Evolutionary conservation across 2,113 vertebrate species (phyloP), one percentile per base, ranked within the genome.

Genomic region (Anhinga rufa): DNA sequence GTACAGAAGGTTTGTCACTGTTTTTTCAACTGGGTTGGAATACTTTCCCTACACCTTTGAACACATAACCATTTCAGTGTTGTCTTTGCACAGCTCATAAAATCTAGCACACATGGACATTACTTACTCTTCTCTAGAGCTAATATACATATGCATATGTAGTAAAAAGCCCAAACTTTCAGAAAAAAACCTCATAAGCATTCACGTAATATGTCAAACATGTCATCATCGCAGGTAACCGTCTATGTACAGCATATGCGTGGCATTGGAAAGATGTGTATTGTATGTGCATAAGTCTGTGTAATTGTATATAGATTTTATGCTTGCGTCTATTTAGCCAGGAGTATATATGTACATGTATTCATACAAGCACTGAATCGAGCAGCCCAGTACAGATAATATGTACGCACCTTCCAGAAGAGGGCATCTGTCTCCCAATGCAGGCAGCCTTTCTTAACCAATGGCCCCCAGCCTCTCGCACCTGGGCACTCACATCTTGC

Each of bases 401-500:
- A 11, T 9, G 34, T 79, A 15, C 2, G 4, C 84, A 92, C 81
- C 77, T 94, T 78, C 79, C 93, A 88, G 92, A 42, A 96, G 96
- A 97, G 93, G 96, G 95, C 92, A 97, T 78, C 95, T 96, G 72
- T 44, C 66, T 97, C 65, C 93, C 24, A 17, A 28, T 57, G 54
- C 88, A 93, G 71, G 79, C 86, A 95, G 89, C 70, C 12, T 78
- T 92, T 92, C 72, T 10, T 28, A 88, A 31, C 74, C 86, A 10
- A 40, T 71, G 84, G 82, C 89, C 91, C 87, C 92, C 86, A 94
- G 87, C 84, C 62, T 85, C 91, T 95, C 4, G n/a, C 93, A 97
- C 97, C 96, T 97, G 95, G 95, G 89, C 93, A 93, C 76, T 97
- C 7, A 7, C 65, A 60, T 86, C 94, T 88, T 26, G 36, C 90